Evolutionary conservation across 2,797 vertebrate genomes (phyloP).

Genomic region (Potorous gilbertii): DNA sequence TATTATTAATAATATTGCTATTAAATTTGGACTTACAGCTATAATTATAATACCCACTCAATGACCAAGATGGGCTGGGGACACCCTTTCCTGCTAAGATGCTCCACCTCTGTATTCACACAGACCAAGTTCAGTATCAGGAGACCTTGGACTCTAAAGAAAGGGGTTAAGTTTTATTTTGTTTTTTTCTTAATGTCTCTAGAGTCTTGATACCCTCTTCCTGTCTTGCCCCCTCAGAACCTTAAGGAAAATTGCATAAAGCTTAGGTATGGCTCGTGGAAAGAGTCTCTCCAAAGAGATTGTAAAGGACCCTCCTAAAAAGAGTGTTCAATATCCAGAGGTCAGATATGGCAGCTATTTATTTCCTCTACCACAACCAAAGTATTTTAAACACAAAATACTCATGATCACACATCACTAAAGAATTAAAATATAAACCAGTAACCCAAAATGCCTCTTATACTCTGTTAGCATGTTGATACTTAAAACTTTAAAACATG

Average conservation of each 20-base stretch:
- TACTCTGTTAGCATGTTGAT: neutral
- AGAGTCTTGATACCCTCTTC: neutral
- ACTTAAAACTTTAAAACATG: neutral
- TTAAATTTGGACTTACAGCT: neutral
- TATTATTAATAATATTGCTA: neutral
- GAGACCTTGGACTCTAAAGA: neutral
- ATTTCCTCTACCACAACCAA: neutral
- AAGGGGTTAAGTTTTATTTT: neutral
- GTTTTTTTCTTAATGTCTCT: neutral
- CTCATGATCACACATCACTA: neutral
- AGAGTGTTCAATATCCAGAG: neutral
- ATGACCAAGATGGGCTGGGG: neutral
- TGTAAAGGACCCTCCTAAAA: neutral
- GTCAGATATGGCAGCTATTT: neutral
- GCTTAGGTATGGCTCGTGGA: neutral
- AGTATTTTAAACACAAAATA: neutral
- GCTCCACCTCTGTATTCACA: neutral
- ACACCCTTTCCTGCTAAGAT: neutral
- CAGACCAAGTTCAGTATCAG: neutral
- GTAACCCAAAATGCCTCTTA: neutral
- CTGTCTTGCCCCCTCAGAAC: fast-evolving
- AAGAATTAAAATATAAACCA: neutral
- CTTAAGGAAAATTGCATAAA: neutral
- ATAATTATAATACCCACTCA: neutral
- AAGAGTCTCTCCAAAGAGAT: neutral